phyloP scores from a whole-genome alignment of 2,888 invertebrate genomes.

The Pammene fasciana region DNA sequence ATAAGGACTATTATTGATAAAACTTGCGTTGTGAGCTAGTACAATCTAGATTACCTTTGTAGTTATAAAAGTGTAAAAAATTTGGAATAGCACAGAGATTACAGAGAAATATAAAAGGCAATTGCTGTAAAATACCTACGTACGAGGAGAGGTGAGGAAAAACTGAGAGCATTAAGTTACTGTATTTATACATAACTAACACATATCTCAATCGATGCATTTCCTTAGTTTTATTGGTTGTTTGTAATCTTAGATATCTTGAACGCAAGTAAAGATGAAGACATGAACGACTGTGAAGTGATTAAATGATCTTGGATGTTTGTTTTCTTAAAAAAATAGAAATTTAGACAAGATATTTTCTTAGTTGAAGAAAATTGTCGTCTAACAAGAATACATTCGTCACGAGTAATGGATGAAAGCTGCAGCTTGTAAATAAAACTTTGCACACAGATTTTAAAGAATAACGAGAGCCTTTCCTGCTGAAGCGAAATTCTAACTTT shows the following conservation, averaged over 20 bases:
- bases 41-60: background rate
- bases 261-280: conserved; percentile 2
- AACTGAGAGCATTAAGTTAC: background rate
- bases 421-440: too few species aligned
- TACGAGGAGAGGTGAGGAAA: too few species aligned
- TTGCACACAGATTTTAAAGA: too few species aligned
- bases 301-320: background rate
- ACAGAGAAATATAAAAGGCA: conserved; percentile 6
- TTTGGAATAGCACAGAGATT: conserved; percentile 1
- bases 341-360: too few species aligned
- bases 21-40: too few species aligned
- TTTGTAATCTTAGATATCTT: conserved; percentile 7
- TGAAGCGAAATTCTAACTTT: too few species aligned
- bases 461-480: too few species aligned
- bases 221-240: conserved; percentile 14
- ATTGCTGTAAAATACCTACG: conserved; percentile 14
- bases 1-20: conserved; percentile 27
- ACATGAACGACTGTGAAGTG: background rate
- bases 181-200: background rate
- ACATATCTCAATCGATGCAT: conserved; percentile 16
- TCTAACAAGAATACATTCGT: too few species aligned
- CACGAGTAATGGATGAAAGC: too few species aligned
- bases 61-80: conserved; percentile 23
- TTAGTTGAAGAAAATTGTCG: too few species aligned
- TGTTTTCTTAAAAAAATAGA: background rate